Evolutionary conservation across 2,113 vertebrate genomes (phyloP).

Genomic region (Azemiops feae): DNA sequence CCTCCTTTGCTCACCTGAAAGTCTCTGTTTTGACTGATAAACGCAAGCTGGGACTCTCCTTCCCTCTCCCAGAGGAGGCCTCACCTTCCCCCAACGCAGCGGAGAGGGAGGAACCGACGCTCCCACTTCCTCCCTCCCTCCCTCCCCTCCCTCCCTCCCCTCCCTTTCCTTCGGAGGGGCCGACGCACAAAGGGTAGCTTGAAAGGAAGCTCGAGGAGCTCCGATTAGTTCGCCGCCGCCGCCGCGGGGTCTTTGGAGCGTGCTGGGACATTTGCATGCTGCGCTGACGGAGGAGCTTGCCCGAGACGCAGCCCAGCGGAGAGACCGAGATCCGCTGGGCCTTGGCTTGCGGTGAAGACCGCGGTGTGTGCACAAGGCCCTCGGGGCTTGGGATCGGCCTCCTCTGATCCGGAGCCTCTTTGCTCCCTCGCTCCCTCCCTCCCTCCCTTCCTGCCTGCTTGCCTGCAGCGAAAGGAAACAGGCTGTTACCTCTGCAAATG

Average conservation of each 20-base stretch:
- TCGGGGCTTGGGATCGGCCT: slow-evolving; percentile 36
- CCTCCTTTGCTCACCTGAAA: not conserved
- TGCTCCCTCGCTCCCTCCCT: slow-evolving; percentile 41
- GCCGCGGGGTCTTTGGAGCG: not conserved
- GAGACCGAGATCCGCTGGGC: not conserved
- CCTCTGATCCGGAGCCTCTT: slow-evolving; percentile 69
- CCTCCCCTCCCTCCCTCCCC: not conserved
- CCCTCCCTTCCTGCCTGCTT: slow-evolving; percentile 34
- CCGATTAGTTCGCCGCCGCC: not conserved
- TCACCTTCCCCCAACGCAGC: not conserved
- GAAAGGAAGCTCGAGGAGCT: not conserved
- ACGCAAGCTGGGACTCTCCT: not conserved
- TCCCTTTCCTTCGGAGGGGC: not conserved
- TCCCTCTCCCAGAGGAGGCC: not conserved
- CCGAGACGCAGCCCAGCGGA: not conserved
- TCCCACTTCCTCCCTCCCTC: not conserved
- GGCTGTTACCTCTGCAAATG: slow-evolving; percentile 75
- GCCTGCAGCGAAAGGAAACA: slow-evolving; percentile 67
- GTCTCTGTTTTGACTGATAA: not conserved
- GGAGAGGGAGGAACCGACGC: not conserved
- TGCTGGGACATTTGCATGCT: not conserved
- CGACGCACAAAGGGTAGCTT: not conserved
- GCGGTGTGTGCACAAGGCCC: not conserved
- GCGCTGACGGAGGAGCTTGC: not conserved
- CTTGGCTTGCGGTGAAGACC: not conserved